These are phyloP conservation scores for Oryzias sinensis DNA, from an alignment of 2,797 vertebrate species.

Conservation along the genomic window DNA sequence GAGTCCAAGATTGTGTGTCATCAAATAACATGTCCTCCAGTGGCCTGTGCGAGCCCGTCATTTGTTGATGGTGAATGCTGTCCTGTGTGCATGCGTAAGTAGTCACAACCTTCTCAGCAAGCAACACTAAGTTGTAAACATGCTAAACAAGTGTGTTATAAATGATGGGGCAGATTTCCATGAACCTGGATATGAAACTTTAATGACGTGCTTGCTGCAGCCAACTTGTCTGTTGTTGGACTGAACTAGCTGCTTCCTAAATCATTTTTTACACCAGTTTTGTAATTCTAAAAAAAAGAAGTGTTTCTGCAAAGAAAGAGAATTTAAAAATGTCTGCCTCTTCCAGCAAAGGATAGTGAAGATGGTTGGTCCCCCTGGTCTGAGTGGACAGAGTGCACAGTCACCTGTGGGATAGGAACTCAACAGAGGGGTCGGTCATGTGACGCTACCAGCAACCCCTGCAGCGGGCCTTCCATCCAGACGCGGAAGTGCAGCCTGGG, in stretches of 20 bases:
- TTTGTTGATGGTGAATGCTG: conserved; percentile 95
- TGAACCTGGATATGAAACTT: conserved; percentile 49
- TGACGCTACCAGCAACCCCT: conserved; percentile 93
- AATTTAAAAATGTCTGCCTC: conserved; percentile 11
- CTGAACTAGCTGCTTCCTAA: conserved; percentile 28
- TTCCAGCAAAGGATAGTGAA: conserved; percentile 82
- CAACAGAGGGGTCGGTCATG: conserved; percentile 96
- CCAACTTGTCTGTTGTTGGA: conserved; percentile 46
- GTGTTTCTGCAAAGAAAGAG: background rate
- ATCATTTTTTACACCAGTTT: conserved; percentile 53
- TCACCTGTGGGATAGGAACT: conserved; percentile 92
- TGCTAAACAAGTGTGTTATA: conserved; percentile 23
- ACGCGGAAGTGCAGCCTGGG: conserved; percentile 91
- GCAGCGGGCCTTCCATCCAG: conserved; percentile 92
- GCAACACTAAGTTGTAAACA: conserved; percentile 30
- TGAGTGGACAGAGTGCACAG: conserved; percentile 96
- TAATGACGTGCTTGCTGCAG: conserved; percentile 43
- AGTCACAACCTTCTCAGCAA: conserved; percentile 1
- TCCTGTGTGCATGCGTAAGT: conserved; percentile 90
- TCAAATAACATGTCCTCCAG: conserved; percentile 91
- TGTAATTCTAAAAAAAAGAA: conserved; percentile 1
- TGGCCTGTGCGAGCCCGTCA: conserved; percentile 88
- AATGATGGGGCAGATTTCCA: conserved; percentile 19
- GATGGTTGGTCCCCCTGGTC: conserved; percentile 98
- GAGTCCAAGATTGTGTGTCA: conserved; percentile 94